phyloP scores from a whole-genome alignment of 2,888 invertebrate genomes.

The Diaprepes abbreviatus region DNA sequence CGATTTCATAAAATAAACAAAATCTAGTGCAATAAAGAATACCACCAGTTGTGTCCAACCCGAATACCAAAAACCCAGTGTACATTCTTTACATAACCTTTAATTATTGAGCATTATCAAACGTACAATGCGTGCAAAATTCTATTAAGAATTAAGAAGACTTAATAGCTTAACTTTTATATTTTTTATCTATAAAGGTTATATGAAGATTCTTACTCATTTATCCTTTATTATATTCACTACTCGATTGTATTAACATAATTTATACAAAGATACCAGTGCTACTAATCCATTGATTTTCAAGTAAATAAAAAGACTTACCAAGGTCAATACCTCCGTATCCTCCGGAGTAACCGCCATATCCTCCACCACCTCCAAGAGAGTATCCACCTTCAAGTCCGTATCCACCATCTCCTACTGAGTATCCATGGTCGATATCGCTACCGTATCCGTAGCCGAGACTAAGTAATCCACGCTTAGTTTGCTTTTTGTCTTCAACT shows the following conservation, averaged over 20 bases:
- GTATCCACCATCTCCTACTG: slow-evolving; percentile 73
- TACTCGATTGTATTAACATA: no score
- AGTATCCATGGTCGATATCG: slow-evolving; percentile 81
- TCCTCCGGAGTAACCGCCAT: slow-evolving; percentile 38
- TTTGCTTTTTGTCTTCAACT: slow-evolving; percentile 78
- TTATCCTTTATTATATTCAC: no score
- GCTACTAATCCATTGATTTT: neutral
- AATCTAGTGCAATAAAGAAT: no score
- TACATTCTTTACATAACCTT: no score
- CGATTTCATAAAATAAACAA: no score
- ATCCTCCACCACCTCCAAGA: slow-evolving; percentile 50
- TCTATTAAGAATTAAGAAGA: no score
- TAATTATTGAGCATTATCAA: no score
- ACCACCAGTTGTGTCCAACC: no score
- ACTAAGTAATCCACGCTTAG: slow-evolving; percentile 85
- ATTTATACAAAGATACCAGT: no score
- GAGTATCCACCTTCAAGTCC: slow-evolving; percentile 58
- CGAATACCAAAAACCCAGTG: no score
- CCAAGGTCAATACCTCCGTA: slow-evolving; percentile 39
- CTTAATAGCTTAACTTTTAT: neutral
- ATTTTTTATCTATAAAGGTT: neutral
- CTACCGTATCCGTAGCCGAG: slow-evolving; percentile 86
- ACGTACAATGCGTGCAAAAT: no score
- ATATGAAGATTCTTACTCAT: neutral
- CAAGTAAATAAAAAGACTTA: slow-evolving; percentile 2